A percentile compares a stretch with the other conserved stretches of the same genome.
These are phyloP conservation scores for Trypoxylus dichotomus DNA, from an alignment of 1,140 invertebrate species.

Conservation along the genomic window DNA sequence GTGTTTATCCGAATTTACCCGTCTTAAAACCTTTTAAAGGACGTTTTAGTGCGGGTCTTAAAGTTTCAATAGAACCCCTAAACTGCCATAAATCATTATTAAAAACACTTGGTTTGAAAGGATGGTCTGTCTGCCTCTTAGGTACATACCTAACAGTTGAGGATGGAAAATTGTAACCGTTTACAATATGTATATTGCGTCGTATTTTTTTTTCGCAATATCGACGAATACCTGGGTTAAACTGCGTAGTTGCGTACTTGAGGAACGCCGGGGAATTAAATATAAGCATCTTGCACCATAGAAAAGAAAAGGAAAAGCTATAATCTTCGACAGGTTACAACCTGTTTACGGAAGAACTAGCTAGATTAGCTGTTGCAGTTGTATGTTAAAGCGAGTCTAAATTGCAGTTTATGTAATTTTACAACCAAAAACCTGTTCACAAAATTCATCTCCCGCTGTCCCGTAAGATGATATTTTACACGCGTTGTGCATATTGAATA, in stretches of 20 bases:
- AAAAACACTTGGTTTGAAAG: neutral
- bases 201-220: neutral
- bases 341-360: neutral
- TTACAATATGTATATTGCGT: neutral
- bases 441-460: neutral
- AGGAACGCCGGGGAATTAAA: too few species aligned
- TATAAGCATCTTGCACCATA: too few species aligned
- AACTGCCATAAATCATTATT: neutral
- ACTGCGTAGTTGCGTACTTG: too few species aligned
- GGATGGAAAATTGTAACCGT: neutral
- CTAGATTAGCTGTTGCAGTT: neutral
- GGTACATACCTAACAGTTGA: neutral
- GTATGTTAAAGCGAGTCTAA: neutral
- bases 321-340: neutral
- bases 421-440: neutral
- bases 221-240: too few species aligned
- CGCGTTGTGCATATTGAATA: neutral
- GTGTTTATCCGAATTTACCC: neutral
- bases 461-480: constrained; percentile 30
- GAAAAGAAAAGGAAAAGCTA: too few species aligned
- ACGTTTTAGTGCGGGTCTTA: neutral
- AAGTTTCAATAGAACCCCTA: neutral
- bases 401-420: neutral
- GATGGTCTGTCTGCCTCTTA: neutral
- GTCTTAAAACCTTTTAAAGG: neutral